phyloP scores from a whole-genome alignment of 2,888 invertebrate genomes.

The Apocheima hispidaria region DNA sequence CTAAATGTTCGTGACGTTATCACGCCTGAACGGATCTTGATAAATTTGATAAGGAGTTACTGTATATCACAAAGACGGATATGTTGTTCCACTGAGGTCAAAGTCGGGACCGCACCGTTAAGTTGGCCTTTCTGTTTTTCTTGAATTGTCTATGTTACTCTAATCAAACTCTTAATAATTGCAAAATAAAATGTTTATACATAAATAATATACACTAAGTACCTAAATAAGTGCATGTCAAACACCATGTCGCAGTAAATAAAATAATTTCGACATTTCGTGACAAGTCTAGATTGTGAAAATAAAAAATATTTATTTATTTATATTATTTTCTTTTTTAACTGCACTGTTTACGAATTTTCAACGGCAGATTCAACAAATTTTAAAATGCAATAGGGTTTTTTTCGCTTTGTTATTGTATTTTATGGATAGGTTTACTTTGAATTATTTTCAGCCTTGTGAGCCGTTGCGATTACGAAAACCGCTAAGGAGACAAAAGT shows the following conservation, averaged over 20 bases:
- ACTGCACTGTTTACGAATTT: neutral
- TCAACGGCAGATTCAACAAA: no score
- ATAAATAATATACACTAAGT: neutral
- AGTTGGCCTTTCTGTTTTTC: neutral
- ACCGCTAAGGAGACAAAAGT: conserved; percentile 79
- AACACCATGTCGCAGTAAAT: neutral
- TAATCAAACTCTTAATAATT: neutral
- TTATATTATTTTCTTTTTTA: neutral
- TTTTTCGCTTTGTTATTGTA: conserved; percentile 22
- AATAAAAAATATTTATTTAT: no score
- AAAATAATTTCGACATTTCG: neutral
- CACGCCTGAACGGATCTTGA: no score
- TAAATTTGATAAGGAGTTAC: no score
- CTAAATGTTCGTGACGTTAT: no score
- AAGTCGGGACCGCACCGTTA: no score
- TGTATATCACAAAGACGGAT: no score
- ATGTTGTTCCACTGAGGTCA: no score
- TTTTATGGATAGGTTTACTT: conserved; percentile 53
- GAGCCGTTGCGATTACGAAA: conserved; percentile 74
- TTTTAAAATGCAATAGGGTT: neutral
- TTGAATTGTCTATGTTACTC: neutral
- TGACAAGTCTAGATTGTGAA: neutral
- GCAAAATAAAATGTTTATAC: neutral
- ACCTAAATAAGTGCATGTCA: neutral
- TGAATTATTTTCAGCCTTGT: conserved; percentile 63